phyloP scores from a whole-genome alignment of 1,140 invertebrate genomes.

The Nymphalis io region DNA sequence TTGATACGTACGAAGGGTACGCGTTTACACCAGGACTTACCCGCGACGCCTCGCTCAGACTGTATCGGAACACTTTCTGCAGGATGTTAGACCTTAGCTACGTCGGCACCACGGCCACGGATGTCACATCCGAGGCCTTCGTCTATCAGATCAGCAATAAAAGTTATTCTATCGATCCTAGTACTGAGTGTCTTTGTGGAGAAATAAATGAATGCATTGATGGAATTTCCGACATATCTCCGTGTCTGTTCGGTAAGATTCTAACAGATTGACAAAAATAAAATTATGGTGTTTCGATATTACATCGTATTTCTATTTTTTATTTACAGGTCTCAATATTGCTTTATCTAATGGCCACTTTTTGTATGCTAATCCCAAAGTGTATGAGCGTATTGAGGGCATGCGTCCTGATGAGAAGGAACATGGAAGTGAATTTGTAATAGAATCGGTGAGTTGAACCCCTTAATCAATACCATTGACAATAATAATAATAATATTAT shows the following conservation, averaged over 20 bases:
- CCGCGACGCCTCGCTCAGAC: constrained; percentile 76
- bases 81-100: constrained; percentile 82
- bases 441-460: constrained; percentile 59
- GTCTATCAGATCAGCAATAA: constrained; percentile 71
- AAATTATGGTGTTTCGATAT: neutral
- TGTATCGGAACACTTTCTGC: constrained; percentile 87
- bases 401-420: constrained; percentile 82
- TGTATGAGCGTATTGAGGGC: constrained; percentile 85
- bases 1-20: constrained; percentile 82
- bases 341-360: constrained; percentile 91
- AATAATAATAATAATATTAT: too few relatives aligned
- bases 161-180: constrained; percentile 81
- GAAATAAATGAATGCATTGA: constrained; percentile 78
- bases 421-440: constrained; percentile 75
- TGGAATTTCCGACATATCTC: constrained; percentile 84
- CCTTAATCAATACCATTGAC: too few relatives aligned
- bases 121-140: constrained; percentile 73
- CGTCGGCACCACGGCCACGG: constrained; percentile 60
- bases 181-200: constrained; percentile 84
- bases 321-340: constrained; percentile 83
- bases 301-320: neutral
- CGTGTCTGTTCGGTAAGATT: constrained; percentile 87
- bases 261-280: neutral
- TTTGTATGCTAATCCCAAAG: constrained; percentile 83
- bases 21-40: constrained; percentile 82